These are phyloP conservation scores for Lophochroa leadbeateri DNA, from an alignment of 2,113 vertebrate species.

Conservation along the genomic window DNA sequence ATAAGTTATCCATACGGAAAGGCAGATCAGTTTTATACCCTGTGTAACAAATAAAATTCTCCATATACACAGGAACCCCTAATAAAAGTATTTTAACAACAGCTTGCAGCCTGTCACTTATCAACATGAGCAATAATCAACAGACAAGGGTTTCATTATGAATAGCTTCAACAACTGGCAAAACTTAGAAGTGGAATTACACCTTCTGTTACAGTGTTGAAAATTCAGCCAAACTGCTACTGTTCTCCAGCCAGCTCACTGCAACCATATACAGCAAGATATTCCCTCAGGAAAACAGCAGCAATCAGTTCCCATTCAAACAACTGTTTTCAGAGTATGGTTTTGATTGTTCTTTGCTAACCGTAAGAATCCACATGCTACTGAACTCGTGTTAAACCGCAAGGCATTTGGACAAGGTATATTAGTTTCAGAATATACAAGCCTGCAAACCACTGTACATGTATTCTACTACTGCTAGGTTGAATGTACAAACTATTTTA, in stretches of 20 bases:
- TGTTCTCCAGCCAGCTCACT: background rate
- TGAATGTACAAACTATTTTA: background rate
- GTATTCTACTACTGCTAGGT: background rate
- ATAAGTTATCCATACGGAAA: background rate
- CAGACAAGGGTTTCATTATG: background rate
- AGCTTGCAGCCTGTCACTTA: background rate
- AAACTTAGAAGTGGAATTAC: background rate
- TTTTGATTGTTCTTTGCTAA: background rate
- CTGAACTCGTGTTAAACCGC: background rate
- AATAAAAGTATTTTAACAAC: background rate
- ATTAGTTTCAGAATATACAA: background rate
- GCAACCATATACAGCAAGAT: background rate
- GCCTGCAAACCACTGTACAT: background rate
- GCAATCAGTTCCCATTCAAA: background rate
- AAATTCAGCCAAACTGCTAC: background rate
- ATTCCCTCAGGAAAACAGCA: background rate
- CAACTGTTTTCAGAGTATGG: background rate
- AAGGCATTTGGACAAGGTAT: background rate
- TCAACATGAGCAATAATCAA: accelerated
- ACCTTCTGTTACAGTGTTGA: background rate
- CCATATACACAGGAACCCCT: background rate
- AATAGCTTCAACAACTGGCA: background rate
- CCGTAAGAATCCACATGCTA: background rate
- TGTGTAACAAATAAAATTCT: background rate
- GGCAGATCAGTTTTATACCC: background rate